Percentiles rank a stretch among this genome's conserved stretches.
phyloP scores from a whole-genome alignment of 2,797 vertebrate genomes.

The Lithobates sylvaticus region DNA sequence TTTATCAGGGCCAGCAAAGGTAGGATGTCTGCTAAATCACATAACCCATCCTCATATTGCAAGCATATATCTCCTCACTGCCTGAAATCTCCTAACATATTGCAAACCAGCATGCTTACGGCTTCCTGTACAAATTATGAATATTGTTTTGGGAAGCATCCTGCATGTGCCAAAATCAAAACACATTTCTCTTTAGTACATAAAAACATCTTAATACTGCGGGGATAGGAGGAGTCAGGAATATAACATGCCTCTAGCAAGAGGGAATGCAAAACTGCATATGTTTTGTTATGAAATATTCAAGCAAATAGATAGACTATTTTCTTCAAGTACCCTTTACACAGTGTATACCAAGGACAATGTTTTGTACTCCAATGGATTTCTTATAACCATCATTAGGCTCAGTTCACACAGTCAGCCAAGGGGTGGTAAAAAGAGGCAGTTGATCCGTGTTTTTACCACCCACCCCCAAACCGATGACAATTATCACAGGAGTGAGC shows the following conservation, averaged over 20 bases:
- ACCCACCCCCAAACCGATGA: too few species aligned
- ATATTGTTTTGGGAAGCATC: background rate
- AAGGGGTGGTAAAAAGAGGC: too few species aligned
- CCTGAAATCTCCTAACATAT: constrained; percentile 5
- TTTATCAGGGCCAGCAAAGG: background rate
- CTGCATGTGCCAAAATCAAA: background rate
- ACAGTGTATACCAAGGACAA: background rate
- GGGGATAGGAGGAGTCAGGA: background rate
- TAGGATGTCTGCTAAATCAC: background rate
- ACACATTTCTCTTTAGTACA: background rate
- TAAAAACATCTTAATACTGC: background rate
- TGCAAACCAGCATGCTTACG: background rate
- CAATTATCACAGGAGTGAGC: too few species aligned
- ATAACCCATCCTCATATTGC: background rate
- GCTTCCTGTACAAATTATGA: background rate
- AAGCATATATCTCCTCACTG: background rate
- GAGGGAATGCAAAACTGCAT: background rate
- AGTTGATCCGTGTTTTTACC: too few species aligned
- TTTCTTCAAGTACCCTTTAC: background rate
- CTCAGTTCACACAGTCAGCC: too few species aligned
- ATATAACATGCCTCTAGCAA: background rate
- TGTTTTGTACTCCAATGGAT: background rate
- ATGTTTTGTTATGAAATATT: background rate
- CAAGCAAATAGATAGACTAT: background rate
- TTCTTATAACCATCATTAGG: background rate